Percentiles rank a stretch among this genome's conserved stretches.
These are phyloP conservation scores for Solen grandis DNA, from an alignment of 1,140 invertebrate genomes.

Conservation along the genomic window DNA sequence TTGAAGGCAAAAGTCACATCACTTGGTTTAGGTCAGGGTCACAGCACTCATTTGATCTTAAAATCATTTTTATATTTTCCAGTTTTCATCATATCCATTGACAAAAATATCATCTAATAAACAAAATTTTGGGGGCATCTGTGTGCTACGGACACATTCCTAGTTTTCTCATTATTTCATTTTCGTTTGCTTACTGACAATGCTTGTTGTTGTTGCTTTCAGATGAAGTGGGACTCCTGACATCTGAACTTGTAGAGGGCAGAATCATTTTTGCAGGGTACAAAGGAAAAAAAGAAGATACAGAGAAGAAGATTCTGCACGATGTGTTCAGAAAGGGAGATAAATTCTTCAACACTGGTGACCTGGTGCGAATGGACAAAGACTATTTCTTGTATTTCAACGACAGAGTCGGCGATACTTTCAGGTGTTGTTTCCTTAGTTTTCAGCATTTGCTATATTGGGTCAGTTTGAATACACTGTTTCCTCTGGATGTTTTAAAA, in stretches of 20 bases:
- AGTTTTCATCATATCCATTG: no score
- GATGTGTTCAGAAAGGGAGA: no score
- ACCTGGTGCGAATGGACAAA: constrained; percentile 62
- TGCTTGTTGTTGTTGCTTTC: neutral
- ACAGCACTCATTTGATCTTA: no score
- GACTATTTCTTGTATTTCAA: constrained; percentile 65
- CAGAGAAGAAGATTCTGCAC: constrained; percentile 56
- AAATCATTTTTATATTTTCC: neutral
- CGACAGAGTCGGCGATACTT: constrained; percentile 75
- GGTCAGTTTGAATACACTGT: neutral
- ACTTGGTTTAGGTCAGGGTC: no score
- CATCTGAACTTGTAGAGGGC: constrained; percentile 4
- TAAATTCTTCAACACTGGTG: no score
- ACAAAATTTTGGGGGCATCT: neutral
- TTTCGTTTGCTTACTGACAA: neutral
- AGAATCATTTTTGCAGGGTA: constrained; percentile 45
- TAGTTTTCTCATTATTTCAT: neutral
- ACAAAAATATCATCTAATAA: neutral
- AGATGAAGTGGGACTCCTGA: constrained; percentile 46
- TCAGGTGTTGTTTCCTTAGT: constrained; percentile 58
- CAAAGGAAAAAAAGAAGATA: constrained; percentile 50
- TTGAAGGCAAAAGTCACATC: no score
- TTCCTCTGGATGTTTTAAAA: neutral
- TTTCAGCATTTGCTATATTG: neutral
- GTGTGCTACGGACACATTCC: neutral